Base-by-base conservation (phyloP, 2,888 invertebrate species). In the Nephrotoma appendiculata region DNA sequence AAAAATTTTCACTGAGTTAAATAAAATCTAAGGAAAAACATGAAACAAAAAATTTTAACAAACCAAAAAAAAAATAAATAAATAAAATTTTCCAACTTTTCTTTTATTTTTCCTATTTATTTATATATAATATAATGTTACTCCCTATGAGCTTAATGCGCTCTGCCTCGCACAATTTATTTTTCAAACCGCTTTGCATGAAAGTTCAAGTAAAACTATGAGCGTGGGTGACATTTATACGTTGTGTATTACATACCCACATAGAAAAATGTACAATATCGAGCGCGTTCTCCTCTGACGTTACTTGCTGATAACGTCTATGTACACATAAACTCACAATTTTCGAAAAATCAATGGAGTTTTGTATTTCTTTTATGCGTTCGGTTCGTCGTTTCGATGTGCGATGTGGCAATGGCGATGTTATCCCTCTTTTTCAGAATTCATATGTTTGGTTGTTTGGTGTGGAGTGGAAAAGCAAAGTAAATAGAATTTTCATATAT, bases 161-260 rank as follows among this genome's bases (percentile, higher is more conserved):
- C 71, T 71, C 19, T 71, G 9, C 31, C 71, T 71, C 71, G 71
- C 31, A 71, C 71, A 71, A 31, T 5, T 84, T 84, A 48, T 2
- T 84, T 84, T 42, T 42, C 19, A 43, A 84, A 84, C 84, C 84
- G 48, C 48, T 86, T 86, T 42, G 41, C 43, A 86, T 15, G 71
- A 43, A 83, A 83, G 71, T 71, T 86, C 44, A 83, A 43, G 19
- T 31, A 86, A 43, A 71, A 91, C 90, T 90, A 90, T 91, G 52
- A 87, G 87, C 87, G 87, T 87, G 87, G 87, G 87, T 87, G 87
- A 87, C 87, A 87, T 86, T 86, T 86, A 57, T 86, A 41, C 42
- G 7, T 15, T 86, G 86, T 41, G 86, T 86, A 42, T 83, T 83
- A 48, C 31, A 31, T 71, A 71, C 71, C 31, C 71, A 71, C 71